phyloP scores from a whole-genome alignment of 2,888 invertebrate genomes.

The Sphinx pinastri region DNA sequence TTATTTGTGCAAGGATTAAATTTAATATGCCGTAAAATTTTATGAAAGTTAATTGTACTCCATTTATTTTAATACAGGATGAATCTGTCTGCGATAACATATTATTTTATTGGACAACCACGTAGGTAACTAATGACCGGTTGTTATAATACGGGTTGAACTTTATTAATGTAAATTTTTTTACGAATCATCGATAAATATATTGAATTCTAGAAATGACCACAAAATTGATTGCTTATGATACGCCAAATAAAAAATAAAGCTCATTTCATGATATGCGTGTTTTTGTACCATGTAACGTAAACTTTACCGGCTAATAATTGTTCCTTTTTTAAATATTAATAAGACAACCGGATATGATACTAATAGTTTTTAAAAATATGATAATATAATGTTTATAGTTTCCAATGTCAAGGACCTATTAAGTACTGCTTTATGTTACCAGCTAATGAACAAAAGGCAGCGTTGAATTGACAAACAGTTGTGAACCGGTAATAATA shows the following conservation, averaged over 20 bases:
- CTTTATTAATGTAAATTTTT: constrained; percentile 22
- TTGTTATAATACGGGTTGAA: constrained; percentile 16
- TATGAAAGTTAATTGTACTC: constrained; percentile 29
- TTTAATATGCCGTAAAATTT: not conserved
- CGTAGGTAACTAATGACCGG: constrained; percentile 19
- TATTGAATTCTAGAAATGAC: constrained; percentile 1
- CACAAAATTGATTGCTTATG: not conserved
- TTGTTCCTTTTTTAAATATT: too few species aligned
- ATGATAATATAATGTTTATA: constrained; percentile 32
- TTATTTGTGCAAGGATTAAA: not conserved
- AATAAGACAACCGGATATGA: too few species aligned
- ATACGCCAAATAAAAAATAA: too few species aligned
- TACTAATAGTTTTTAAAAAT: not conserved
- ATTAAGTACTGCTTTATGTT: constrained; percentile 37
- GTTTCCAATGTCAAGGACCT: constrained; percentile 41
- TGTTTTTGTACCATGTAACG: too few species aligned
- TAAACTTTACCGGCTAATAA: too few species aligned
- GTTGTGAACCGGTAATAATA: constrained; percentile 67
- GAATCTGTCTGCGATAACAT: not conserved
- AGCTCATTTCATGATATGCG: too few species aligned
- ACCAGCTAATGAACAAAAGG: constrained; percentile 63
- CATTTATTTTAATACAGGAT: constrained; percentile 10
- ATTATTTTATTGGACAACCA: constrained; percentile 16
- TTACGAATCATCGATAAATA: constrained; percentile 1
- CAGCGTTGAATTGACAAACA: constrained; percentile 60